Percentiles rank a stretch among this genome's conserved stretches.
Conservation (phyloP, 2,797 vertebrate genomes). For the Tympanoctomys barrerae region DNA sequence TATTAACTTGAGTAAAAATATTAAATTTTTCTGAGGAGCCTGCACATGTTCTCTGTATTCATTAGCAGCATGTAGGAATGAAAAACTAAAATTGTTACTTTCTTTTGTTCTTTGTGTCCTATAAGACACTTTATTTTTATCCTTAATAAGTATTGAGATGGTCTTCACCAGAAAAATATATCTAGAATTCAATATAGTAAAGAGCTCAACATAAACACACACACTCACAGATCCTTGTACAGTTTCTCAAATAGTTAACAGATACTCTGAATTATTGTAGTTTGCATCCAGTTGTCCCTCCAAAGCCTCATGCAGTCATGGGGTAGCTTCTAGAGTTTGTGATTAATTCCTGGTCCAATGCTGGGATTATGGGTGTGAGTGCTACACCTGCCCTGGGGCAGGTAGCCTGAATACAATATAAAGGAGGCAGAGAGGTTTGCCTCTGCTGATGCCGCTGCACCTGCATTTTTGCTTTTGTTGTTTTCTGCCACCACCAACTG, state of each 20-base stretch:
- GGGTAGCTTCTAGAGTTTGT: too few species aligned
- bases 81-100: conserved; percentile 71
- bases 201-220: neutral
- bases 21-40: conserved; percentile 67
- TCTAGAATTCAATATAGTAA: conserved; percentile 21
- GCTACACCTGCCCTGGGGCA: too few species aligned
- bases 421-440: too few species aligned
- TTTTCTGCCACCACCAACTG: too few species aligned
- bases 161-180: neutral
- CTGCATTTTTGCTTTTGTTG: too few species aligned
- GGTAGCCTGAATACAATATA: too few species aligned
- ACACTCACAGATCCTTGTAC: neutral
- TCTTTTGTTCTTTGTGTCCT: neutral
- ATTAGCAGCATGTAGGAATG: conserved; percentile 65
- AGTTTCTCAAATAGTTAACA: neutral
- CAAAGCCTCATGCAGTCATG: too few species aligned
- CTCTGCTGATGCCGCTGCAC: too few species aligned
- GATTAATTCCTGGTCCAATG: too few species aligned
- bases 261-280: neutral
- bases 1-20: conserved; percentile 85
- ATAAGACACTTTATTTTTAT: neutral
- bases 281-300: too few species aligned
- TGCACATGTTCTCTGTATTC: conserved; percentile 68
- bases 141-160: conserved; percentile 11
- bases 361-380: too few species aligned